phyloP scores from a whole-genome alignment of 2,888 invertebrate species.

The Drosophila seclusa region DNA sequence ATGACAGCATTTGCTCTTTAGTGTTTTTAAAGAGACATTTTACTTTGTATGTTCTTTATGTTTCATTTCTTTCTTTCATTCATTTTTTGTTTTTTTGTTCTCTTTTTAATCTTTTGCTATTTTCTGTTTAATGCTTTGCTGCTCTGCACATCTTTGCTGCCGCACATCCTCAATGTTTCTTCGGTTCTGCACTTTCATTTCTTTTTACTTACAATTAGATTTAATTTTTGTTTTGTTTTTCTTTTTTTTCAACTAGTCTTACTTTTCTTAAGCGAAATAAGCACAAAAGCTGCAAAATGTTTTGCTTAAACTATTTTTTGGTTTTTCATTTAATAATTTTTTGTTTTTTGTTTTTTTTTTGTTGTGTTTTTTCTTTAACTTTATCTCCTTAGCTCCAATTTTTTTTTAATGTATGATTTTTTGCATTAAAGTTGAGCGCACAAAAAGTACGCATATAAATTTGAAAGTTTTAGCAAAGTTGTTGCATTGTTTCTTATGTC shows the following conservation, averaged over 20 bases:
- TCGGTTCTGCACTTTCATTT: constrained; percentile 40
- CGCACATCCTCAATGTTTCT: constrained; percentile 25
- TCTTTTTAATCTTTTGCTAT: constrained; percentile 69
- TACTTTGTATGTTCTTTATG: constrained; percentile 38
- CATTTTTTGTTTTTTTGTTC: constrained; percentile 11
- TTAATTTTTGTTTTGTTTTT: constrained; percentile 56
- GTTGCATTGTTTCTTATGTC: constrained; percentile 45
- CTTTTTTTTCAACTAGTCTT: constrained; percentile 79
- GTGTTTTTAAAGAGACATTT: constrained; percentile 60
- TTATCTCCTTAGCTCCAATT: constrained; percentile 54
- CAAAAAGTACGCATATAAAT: constrained; percentile 75
- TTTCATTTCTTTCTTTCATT: constrained; percentile 20
- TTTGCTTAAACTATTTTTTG: constrained; percentile 78
- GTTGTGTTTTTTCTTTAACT: constrained; percentile 35
- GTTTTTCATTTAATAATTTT: constrained; percentile 40
- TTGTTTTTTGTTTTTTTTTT: constrained; percentile 48
- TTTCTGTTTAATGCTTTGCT: constrained; percentile 49
- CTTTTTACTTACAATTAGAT: constrained; percentile 65
- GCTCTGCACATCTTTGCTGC: constrained; percentile 33
- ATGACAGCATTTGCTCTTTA: constrained; percentile 63
- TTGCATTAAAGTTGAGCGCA: constrained; percentile 71
- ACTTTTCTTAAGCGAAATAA: constrained; percentile 79
- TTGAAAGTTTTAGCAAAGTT: constrained; percentile 71
- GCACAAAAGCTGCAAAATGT: constrained; percentile 80
- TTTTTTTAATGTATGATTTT: constrained; percentile 74